Evolutionary conservation across 2,797 vertebrate genomes (phyloP).

Genomic region (Helarctos malayanus): DNA sequence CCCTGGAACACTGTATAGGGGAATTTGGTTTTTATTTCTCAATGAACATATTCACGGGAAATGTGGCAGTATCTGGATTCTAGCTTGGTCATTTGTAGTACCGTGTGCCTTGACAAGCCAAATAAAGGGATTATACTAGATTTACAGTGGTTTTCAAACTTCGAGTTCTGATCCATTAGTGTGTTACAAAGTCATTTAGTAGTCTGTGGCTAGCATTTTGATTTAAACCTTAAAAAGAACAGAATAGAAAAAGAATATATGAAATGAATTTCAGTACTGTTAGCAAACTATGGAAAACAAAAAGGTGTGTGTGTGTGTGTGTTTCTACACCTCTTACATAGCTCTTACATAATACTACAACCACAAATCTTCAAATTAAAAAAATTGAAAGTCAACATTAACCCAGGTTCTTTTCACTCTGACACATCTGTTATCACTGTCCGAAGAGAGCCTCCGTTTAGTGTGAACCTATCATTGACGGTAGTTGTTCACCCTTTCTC

Average conservation of each 20-base stretch:
- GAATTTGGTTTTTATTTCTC: neutral
- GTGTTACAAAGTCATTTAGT: neutral
- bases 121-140: conserved; percentile 54
- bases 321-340: neutral
- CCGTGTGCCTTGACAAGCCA: conserved; percentile 14
- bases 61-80: conserved; percentile 38
- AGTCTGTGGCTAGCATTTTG: neutral
- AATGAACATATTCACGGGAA: conserved; percentile 61
- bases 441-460: conserved; percentile 23
- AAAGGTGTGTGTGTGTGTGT: neutral
- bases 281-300: conserved; percentile 54
- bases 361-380: neutral
- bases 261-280: conserved; percentile 27
- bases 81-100: conserved; percentile 59
- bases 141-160: conserved; percentile 51
- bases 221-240: conserved; percentile 35
- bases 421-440: neutral
- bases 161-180: conserved; percentile 33
- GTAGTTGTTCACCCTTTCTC: conserved; percentile 16
- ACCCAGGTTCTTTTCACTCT: conserved; percentile 15
- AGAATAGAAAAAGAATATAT: conserved; percentile 46
- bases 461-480: conserved; percentile 5
- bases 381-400: neutral
- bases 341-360: conserved; percentile 23
- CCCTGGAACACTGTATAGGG: neutral